Base-by-base conservation (phyloP, 2,888 invertebrate genomes). In the Dilophus febrilis region DNA sequence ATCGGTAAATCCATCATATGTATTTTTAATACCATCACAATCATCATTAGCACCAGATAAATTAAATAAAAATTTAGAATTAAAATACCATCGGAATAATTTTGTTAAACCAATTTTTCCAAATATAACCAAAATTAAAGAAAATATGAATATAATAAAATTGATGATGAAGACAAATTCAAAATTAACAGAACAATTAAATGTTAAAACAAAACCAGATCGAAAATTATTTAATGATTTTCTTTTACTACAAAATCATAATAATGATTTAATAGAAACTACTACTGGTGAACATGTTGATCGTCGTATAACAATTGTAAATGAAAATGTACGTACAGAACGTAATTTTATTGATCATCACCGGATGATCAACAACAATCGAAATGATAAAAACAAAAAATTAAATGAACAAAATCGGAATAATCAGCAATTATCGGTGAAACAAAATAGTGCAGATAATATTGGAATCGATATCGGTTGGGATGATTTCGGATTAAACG, bases 21-120 rank as follows among this genome's bases (percentile, higher is more conserved):
- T 51, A 3, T 59, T 59, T 40, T 45, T 51, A 45, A 45, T 59
- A 42, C 57, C 58, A 7, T 43, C n/a, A n/a, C n/a, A n/a, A n/a
- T n/a, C n/a, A n/a, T n/a, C n/a, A n/a, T n/a, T n/a, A n/a, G n/a
- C n/a, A n/a, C n/a, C n/a, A n/a, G n/a, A n/a, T n/a, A n/a, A n/a
- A n/a, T n/a, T 42, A 19, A 38, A 36, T n/a, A 28, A 41, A 16
- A 42, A 44, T 33, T 30, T 28, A 26, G 40, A 40, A 6, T 32
- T 51, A 17, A 39, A 46, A 1, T 48, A 49, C 19, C 42, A 44
- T 38, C 36, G 56, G 16, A 54, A 50, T 31, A 56, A 57, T 43
- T 58, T 61, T 42, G 41, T 44, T 19, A 46, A 49, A 16, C 58
- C 61, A 4, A 51, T 50, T 27, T 61, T 59, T 47, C 61, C 61